Evolutionary conservation across 2,113 vertebrate genomes (phyloP).

Genomic region (Fukomys damarensis): DNA sequence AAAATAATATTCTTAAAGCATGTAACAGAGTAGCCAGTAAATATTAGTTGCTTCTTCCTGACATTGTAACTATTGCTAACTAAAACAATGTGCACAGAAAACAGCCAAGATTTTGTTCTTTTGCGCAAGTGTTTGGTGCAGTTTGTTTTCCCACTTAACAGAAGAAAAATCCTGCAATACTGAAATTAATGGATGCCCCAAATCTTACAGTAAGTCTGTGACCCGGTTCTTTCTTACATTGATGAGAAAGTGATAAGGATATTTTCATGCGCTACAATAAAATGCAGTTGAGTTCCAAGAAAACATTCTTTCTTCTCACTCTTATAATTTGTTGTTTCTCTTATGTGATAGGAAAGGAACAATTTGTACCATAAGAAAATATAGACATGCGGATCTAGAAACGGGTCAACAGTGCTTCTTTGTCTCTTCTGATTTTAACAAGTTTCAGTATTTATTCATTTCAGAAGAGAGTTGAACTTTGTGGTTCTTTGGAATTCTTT

Average conservation of each 20-base stretch:
- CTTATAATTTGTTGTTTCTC: conserved; percentile 48
- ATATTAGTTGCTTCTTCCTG: neutral
- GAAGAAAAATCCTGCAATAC: neutral
- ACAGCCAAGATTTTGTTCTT: neutral
- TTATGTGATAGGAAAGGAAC: conserved; percentile 60
- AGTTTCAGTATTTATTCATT: conserved; percentile 60
- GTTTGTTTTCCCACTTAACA: conserved; percentile 26
- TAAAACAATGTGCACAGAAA: neutral
- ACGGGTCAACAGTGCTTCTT: conserved; percentile 50
- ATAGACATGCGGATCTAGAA: neutral
- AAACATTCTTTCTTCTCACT: conserved; percentile 64
- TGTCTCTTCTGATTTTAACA: conserved; percentile 59
- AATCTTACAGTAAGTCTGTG: neutral
- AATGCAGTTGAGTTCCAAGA: neutral
- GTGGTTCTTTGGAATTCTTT: conserved; percentile 60
- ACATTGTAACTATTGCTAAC: neutral
- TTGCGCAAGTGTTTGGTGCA: neutral
- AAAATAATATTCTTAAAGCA: neutral
- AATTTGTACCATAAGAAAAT: conserved; percentile 71
- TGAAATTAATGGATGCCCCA: neutral
- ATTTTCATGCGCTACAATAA: neutral
- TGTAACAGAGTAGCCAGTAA: neutral
- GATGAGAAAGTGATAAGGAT: conserved; percentile 24
- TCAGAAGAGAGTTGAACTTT: conserved; percentile 40
- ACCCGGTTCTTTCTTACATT: conserved; percentile 36